Base-by-base conservation (phyloP, 2,113 vertebrate species). In the Canis aureus region DNA sequence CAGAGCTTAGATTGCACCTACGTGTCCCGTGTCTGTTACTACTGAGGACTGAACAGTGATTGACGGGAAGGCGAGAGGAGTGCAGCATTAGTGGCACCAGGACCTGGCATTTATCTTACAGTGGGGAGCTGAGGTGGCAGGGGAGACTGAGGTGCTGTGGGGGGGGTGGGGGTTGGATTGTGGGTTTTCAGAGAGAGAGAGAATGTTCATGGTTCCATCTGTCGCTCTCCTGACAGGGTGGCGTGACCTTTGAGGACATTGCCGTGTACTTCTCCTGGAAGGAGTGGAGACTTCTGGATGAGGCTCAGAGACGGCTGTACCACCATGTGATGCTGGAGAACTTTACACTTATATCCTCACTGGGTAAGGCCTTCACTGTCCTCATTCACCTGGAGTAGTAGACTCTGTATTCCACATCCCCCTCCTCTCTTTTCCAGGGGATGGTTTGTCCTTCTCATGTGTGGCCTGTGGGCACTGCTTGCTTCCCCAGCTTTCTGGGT, bases 281-380 rank as follows among this genome's bases (percentile, higher is more conserved):
- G 12, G 89, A 91, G 11, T 91, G 89, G 88, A 32, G 59, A 22
- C 79, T 95, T 4, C 79, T 95, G 13, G 79, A 66, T 57, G 87
- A 84, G 59, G 13, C 74, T 19, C 89, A 92, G 74, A 64, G 95
- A 55, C 20, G 3, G 32, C 57, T 92, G 64, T 95, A 92, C 74
- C 64, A 55, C 10, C 23, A 32, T n/a, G 89, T 95, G 76, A 88
- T 95, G 95, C 83, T 92, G 90, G 90, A 96, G 66, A 96, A 88
- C 94, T 92, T 82, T 66, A 67, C 43, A 1, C 84, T 96, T 3
- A 12, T 85, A 22, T 59, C 94, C 22, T 95, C 88, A 0, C 89
- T 96, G 89, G 95, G 83, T 95, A 74, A 96, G 95, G 57, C 38
- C 20, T 20, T 53, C 71, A 9, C 32, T n/a, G 66, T 64, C 8